A percentile compares a stretch with the other conserved stretches of the same genome.
phyloP scores from a whole-genome alignment of 1,140 invertebrate genomes.

The Planococcus citri region DNA sequence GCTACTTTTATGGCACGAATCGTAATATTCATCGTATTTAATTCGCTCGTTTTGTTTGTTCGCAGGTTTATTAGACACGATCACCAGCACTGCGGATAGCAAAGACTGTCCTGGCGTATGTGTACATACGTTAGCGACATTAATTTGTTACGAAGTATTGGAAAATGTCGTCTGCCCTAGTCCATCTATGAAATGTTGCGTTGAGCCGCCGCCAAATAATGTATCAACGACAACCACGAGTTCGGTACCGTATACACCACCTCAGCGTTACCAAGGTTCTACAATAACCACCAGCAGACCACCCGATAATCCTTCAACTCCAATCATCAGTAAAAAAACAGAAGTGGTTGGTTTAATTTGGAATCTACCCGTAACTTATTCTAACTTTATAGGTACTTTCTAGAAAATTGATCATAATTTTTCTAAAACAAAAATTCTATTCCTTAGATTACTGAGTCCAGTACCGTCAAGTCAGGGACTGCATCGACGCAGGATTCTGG shows the following conservation, averaged over 20 bases:
- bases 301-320: background rate
- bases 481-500: background rate
- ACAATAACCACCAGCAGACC: background rate
- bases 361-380: too few relatives aligned
- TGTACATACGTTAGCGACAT: constrained; percentile 62
- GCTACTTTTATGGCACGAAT: too few relatives aligned
- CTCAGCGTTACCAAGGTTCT: constrained; percentile 7
- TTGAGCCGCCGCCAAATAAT: constrained; percentile 46
- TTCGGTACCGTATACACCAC: constrained; percentile 15
- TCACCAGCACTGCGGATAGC: constrained; percentile 65
- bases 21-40: too few relatives aligned
- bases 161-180: constrained; percentile 66
- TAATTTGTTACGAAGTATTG: constrained; percentile 70
- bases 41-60: too few relatives aligned
- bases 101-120: constrained; percentile 76
- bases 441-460: background rate
- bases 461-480: constrained; percentile 16
- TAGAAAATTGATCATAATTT: too few relatives aligned
- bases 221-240: constrained; percentile 25
- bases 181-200: constrained; percentile 65
- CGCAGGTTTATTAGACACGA: constrained; percentile 62
- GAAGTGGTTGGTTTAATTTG: too few relatives aligned
- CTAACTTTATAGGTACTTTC: too few relatives aligned
- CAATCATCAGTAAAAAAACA: too few relatives aligned
- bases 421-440: too few relatives aligned